Conservation (phyloP, 2,113 vertebrate species). For the Phylloscopus trochiloides region DNA sequence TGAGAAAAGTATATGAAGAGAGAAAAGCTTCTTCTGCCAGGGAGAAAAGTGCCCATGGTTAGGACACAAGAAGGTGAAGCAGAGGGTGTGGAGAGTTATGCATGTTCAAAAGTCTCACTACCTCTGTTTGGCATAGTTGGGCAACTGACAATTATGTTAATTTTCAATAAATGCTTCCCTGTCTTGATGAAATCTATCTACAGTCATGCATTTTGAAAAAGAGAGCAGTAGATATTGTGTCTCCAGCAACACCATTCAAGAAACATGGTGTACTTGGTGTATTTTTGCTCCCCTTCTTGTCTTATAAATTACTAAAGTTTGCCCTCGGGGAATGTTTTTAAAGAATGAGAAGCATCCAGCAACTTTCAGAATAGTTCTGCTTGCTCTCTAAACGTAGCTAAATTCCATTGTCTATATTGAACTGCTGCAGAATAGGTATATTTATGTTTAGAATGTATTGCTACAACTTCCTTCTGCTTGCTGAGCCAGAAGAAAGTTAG, state of each 20-base stretch:
- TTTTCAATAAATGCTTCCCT: constrained; percentile 14
- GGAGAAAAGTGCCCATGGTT: neutral
- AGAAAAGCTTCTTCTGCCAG: neutral
- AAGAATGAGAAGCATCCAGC: neutral
- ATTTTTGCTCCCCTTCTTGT: neutral
- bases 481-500: neutral
- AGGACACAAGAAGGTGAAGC: neutral
- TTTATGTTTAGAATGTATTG: neutral
- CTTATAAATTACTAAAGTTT: neutral
- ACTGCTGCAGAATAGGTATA: neutral
- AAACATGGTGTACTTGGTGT: neutral
- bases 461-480: neutral
- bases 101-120: neutral
- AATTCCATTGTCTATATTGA: neutral
- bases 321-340: neutral
- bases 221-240: neutral
- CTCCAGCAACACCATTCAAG: neutral
- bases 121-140: neutral
- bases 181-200: constrained; percentile 11
- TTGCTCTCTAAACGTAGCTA: neutral
- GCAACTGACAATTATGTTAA: constrained; percentile 1
- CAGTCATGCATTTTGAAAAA: neutral
- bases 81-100: constrained; percentile 4
- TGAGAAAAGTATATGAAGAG: neutral
- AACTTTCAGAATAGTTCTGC: neutral